Evolutionary conservation across 2,113 vertebrate genomes (phyloP).

Genomic region (Oreochromis aureus): DNA sequence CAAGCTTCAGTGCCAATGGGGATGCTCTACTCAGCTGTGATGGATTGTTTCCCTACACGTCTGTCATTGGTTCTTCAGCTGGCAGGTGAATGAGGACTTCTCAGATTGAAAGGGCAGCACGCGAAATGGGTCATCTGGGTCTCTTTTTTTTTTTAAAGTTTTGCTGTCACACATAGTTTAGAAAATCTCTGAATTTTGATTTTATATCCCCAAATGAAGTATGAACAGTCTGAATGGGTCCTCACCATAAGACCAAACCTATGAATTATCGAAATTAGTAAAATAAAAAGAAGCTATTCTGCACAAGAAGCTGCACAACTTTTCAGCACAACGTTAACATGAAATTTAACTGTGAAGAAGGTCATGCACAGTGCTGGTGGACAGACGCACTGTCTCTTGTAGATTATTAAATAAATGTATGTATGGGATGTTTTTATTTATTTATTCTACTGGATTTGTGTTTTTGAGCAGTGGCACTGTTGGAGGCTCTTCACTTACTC

Average conservation of each 20-base stretch:
- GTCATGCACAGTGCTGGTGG: background rate
- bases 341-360: background rate
- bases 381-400: background rate
- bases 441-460: background rate
- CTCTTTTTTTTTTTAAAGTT: background rate
- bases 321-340: background rate
- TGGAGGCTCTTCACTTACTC: background rate
- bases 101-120: background rate
- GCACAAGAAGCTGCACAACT: background rate
- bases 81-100: background rate
- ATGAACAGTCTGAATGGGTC: background rate
- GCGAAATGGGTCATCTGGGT: fast-evolving
- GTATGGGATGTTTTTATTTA: background rate
- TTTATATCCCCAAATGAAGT: background rate
- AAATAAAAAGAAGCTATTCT: background rate
- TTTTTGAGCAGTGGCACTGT: background rate
- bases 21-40: background rate
- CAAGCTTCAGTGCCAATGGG: background rate
- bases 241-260: background rate
- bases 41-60: background rate
- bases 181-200: background rate
- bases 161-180: background rate
- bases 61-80: background rate
- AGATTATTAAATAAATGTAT: background rate
- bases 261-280: fast-evolving